phyloP scores from a whole-genome alignment of 2,888 invertebrate species.

The Pseudolycoriella hygida region DNA sequence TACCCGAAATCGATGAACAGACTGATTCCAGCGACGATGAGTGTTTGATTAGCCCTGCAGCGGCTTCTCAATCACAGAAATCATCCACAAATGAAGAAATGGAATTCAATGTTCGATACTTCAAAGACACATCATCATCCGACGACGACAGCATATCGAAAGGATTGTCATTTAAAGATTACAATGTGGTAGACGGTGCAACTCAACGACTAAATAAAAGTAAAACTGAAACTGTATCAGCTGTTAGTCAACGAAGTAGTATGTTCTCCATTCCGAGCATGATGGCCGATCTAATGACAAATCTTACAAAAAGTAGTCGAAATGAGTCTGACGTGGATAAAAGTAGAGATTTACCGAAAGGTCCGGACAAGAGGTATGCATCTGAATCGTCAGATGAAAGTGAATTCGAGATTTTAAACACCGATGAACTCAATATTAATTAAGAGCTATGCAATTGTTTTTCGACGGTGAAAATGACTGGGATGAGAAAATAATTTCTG shows the following conservation, averaged over 20 bases:
- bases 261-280: not conserved
- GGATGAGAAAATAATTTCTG: too few species aligned
- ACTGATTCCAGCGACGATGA: constrained; percentile 20
- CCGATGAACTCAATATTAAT: constrained; percentile 17
- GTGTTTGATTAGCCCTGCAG: not conserved
- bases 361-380: not conserved
- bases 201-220: not conserved
- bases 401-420: constrained; percentile 27
- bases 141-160: constrained; percentile 26
- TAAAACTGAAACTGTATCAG: not conserved
- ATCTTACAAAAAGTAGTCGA: not conserved
- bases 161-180: constrained; percentile 24
- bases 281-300: not conserved
- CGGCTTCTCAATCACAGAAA: constrained; percentile 1
- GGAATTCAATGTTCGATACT: constrained; percentile 24
- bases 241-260: not conserved
- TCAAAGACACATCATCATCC: constrained; percentile 19
- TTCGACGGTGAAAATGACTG: too few species aligned
- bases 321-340: not conserved
- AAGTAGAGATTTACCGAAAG: not conserved
- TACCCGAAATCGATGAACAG: constrained; percentile 27
- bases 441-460: too few species aligned
- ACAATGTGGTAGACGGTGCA: constrained; percentile 16
- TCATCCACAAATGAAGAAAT: constrained; percentile 10
- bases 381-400: constrained; percentile 21